Percentiles rank a stretch among this genome's conserved stretches.
Evolutionary conservation across 1,140 invertebrate species (phyloP).

Genomic region (Drosophila auraria): DNA sequence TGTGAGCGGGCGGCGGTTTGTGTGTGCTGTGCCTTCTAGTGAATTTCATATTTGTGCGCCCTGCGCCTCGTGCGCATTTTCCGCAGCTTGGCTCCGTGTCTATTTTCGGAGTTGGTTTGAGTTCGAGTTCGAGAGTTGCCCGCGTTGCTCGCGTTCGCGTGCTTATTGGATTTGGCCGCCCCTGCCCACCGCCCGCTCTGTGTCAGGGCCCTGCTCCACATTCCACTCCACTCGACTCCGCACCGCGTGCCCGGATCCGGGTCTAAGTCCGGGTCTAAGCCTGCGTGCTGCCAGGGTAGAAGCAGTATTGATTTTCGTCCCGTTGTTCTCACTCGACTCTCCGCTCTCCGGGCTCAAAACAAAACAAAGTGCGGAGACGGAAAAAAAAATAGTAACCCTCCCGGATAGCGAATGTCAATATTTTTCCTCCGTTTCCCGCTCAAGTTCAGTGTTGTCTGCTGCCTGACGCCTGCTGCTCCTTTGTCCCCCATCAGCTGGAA

Average conservation of each 20-base stretch:
- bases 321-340: constrained; percentile 48
- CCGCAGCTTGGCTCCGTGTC: constrained; percentile 66
- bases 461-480: neutral
- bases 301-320: constrained; percentile 73
- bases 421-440: constrained; percentile 38
- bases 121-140: constrained; percentile 40
- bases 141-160: constrained; percentile 54
- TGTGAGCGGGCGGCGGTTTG: constrained; percentile 24
- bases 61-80: constrained; percentile 58
- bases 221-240: constrained; percentile 42
- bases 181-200: constrained; percentile 10
- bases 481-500: constrained; percentile 42
- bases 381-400: constrained; percentile 38
- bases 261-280: constrained; percentile 10
- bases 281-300: constrained; percentile 44
- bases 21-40: constrained; percentile 40
- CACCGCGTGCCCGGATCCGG: constrained; percentile 23
- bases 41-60: constrained; percentile 61
- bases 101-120: constrained; percentile 74
- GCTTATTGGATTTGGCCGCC: constrained; percentile 68
- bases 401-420: constrained; percentile 54
- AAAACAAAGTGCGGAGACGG: constrained; percentile 51
- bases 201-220: constrained; percentile 62
- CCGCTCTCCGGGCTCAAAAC: constrained; percentile 22
- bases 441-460: constrained; percentile 48